Evolutionary conservation across 2,113 vertebrate species (phyloP), one percentile per base, ranked within the genome.

Genomic region (Vulpes vulpes): DNA sequence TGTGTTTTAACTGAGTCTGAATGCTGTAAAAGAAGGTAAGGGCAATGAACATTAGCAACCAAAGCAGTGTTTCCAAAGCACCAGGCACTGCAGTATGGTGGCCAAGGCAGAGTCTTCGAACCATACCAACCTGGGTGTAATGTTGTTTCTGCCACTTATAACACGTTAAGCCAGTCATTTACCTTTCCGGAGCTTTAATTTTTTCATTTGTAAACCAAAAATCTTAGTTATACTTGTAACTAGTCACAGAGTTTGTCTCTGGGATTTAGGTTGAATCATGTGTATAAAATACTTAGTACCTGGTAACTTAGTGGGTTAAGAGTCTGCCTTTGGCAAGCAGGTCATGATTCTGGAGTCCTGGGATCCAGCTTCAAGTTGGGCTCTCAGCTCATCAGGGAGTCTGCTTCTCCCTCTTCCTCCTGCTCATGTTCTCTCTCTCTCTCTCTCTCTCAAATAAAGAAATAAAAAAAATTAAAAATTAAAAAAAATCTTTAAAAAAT

Each of bases 31-130:
- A 15, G 20, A 92, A 90, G 1, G 0, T 43, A 51, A 78, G 27
- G 20, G 14, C 35, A 64, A 30, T 59, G 11, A 65, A 0, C 15
- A 12, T 22, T 30, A 25, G 19, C 23, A 87, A 4, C 32, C 38
- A 74, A 71, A 83, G n/a, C 1, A 6, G 27, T 23, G 15, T 43
- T 82, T 73, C 53, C 27, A 55, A 89, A 91, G 57, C 25, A 11
- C 49, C n/a, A 14, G 17, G 0, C 1, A 1, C 19, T 3, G 5
- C 19, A 51, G 3, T 5, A 0, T 23, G 43, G 27, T 4, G 6
- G 12, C 15, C 9, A 19, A 12, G 8, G 1, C 11, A 1, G 2
- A 8, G 20, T 51, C 49, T 88, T 53, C 14, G 19, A 38, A 27
- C 10, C 69, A 35, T 59, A 51, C 25, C 51, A 59, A 55, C 43